These are phyloP conservation scores for Isichthys henryi DNA, from an alignment of 2,113 vertebrate species.

Conservation along the genomic window DNA sequence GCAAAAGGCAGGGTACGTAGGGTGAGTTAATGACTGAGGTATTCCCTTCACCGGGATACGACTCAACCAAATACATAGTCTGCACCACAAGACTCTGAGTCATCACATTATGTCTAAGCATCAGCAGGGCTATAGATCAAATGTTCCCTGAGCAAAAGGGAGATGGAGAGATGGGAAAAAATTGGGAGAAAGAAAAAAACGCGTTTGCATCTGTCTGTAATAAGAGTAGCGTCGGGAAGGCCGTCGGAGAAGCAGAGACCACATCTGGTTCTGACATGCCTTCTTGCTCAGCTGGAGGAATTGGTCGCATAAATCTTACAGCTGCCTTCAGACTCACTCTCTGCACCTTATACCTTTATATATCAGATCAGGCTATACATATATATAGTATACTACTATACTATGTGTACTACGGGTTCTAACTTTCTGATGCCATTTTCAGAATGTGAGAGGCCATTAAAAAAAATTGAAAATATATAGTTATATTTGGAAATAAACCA, in stretches of 20 bases:
- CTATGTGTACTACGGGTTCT: not conserved
- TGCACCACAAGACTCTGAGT: not conserved
- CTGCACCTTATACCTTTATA: not conserved
- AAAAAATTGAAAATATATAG: not conserved
- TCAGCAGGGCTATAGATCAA: not conserved
- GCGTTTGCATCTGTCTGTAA: slow-evolving; percentile 28
- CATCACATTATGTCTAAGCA: not conserved
- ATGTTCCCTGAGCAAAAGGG: not conserved
- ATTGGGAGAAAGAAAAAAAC: not conserved
- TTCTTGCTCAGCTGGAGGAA: slow-evolving; percentile 9
- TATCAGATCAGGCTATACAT: not conserved
- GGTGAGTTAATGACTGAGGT: not conserved
- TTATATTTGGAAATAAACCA: not conserved
- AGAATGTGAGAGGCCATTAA: not conserved
- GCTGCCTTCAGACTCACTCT: not conserved
- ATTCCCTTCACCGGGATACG: not conserved
- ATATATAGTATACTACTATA: not conserved
- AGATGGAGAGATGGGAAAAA: not conserved
- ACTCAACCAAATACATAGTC: not conserved
- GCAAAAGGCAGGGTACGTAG: not conserved
- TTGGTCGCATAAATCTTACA: not conserved
- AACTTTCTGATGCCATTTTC: not conserved
- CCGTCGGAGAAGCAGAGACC: slow-evolving; percentile 26
- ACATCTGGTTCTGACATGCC: slow-evolving; percentile 41
- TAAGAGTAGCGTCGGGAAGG: slow-evolving; percentile 33